A percentile compares a stretch with the other conserved stretches of the same genome.
phyloP scores from a whole-genome alignment of 1,140 invertebrate species.

The Diachasmimorpha longicaudata region DNA sequence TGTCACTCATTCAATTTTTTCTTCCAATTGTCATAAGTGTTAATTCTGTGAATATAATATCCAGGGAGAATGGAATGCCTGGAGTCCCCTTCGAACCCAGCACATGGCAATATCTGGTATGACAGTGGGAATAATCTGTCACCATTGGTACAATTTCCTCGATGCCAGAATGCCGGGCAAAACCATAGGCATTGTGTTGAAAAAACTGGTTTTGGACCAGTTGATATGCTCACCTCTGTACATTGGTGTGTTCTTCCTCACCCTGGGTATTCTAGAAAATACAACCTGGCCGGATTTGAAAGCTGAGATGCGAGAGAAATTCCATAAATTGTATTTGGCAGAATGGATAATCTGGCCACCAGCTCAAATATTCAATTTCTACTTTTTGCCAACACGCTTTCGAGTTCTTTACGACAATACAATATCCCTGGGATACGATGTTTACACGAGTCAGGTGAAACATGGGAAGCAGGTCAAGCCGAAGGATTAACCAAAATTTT shows the following conservation, averaged over 20 bases:
- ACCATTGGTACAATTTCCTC: conserved; percentile 82
- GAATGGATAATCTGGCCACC: conserved; percentile 85
- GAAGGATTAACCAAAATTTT: conserved; percentile 19
- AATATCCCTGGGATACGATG: conserved; percentile 88
- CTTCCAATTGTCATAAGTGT: too few relatives aligned
- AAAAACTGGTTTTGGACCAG: conserved; percentile 90
- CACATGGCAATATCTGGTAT: conserved; percentile 83
- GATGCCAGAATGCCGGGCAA: conserved; percentile 75
- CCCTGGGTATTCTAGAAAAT: conserved; percentile 76
- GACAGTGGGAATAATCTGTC: conserved; percentile 81
- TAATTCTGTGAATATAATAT: neutral
- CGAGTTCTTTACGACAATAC: conserved; percentile 90
- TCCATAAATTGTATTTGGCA: conserved; percentile 77
- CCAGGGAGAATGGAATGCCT: conserved; percentile 66
- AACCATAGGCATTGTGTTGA: conserved; percentile 72
- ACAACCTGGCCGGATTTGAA: conserved; percentile 69
- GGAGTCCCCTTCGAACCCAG: conserved; percentile 71
- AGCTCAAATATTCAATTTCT: conserved; percentile 88
- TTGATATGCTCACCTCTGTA: conserved; percentile 85
- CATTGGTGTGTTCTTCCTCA: conserved; percentile 82
- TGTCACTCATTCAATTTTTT: too few relatives aligned
- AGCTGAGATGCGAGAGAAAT: conserved; percentile 79
- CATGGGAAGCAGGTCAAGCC: conserved; percentile 57
- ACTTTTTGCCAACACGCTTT: conserved; percentile 81
- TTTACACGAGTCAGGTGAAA: conserved; percentile 92